Conservation (phyloP, 2,888 invertebrate genomes). For the Zygothrica quintamaculata region DNA sequence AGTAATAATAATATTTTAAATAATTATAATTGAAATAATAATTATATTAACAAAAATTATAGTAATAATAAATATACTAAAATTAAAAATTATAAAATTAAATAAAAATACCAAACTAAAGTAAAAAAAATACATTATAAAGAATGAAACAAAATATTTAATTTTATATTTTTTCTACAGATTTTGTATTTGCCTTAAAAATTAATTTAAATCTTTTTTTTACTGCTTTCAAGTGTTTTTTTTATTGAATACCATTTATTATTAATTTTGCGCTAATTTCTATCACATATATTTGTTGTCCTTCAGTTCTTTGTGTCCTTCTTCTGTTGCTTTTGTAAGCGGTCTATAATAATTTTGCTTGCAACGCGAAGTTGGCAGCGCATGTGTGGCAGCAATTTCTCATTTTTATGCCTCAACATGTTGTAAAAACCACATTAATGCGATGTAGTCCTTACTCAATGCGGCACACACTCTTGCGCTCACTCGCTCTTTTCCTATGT, state of each 20-base stretch:
- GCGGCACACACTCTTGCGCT: constrained; percentile 29
- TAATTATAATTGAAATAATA: too few relatives aligned
- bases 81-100: background rate
- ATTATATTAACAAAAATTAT: too few relatives aligned
- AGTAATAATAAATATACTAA: too few relatives aligned
- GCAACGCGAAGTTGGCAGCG: constrained; percentile 31
- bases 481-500: background rate
- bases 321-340: constrained; percentile 12
- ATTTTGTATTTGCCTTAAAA: background rate
- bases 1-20: too few relatives aligned
- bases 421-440: constrained; percentile 78
- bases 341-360: constrained; percentile 20
- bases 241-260: constrained; percentile 74
- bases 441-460: constrained; percentile 71
- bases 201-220: background rate
- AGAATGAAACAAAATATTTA: background rate
- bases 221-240: constrained; percentile 17
- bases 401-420: constrained; percentile 76
- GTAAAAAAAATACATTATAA: background rate
- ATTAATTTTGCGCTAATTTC: constrained; percentile 79
- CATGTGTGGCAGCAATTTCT: constrained; percentile 77
- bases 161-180: background rate
- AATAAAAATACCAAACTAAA: too few relatives aligned
- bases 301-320: background rate
- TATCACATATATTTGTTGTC: constrained; percentile 61